A percentile compares a stretch with the other conserved stretches of the same genome.
phyloP scores from a whole-genome alignment of 2,888 invertebrate species.

The Notodonta ziczac region DNA sequence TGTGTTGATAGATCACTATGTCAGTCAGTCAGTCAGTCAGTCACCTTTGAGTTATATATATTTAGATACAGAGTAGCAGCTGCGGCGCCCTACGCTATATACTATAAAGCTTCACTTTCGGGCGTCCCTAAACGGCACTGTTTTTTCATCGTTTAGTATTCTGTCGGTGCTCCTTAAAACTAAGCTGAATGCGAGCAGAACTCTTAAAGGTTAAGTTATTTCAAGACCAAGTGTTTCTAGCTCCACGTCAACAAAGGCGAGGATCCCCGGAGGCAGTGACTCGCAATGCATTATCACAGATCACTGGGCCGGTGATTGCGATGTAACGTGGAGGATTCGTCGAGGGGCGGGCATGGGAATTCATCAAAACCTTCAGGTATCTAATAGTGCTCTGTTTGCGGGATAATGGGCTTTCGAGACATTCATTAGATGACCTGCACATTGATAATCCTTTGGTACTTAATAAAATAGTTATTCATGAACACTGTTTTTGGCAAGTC shows the following conservation, averaged over 20 bases:
- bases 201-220: background rate
- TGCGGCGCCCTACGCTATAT: no score
- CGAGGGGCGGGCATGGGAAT: constrained; percentile 1
- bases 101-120: no score
- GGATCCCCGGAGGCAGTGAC: constrained; percentile 1
- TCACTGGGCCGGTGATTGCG: constrained; percentile 10
- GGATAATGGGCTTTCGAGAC: background rate
- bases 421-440: background rate
- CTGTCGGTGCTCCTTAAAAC: no score
- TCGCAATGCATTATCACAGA: constrained; percentile 1
- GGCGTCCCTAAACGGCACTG: no score
- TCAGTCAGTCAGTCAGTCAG: no score
- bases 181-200: no score
- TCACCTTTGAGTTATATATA: no score
- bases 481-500: no score
- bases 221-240: background rate
- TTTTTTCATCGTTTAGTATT: no score
- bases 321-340: constrained; percentile 9
- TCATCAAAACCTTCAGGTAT: constrained; percentile 7
- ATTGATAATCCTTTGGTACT: background rate
- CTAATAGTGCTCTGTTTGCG: background rate
- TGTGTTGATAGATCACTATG: no score
- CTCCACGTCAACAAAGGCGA: background rate
- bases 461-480: no score
- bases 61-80: no score